These are phyloP conservation scores for Luehdorfia chinensis DNA, from an alignment of 1,140 invertebrate species.

Conservation along the genomic window DNA sequence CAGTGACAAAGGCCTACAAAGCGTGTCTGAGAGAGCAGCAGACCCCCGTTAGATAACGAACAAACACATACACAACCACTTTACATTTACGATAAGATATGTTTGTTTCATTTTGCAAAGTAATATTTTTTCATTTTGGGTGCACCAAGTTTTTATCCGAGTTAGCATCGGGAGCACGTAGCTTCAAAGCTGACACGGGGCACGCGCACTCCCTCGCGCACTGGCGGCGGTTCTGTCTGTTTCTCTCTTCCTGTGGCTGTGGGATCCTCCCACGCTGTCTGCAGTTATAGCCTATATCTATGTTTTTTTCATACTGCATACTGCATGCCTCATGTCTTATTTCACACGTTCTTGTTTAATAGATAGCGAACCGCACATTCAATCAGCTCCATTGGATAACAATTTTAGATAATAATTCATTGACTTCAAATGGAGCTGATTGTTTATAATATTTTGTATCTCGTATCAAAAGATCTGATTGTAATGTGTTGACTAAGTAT, in stretches of 20 bases:
- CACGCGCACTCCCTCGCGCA: constrained; percentile 61
- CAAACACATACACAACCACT: constrained; percentile 69
- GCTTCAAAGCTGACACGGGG: constrained; percentile 69
- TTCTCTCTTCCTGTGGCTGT: constrained; percentile 78
- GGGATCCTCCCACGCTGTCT: constrained; percentile 64
- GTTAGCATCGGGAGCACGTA: constrained; percentile 61
- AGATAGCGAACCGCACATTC: constrained; percentile 12
- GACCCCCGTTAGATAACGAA: constrained; percentile 71
- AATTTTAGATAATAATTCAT: too few species aligned
- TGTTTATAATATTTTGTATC: neutral
- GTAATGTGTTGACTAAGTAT: constrained; percentile 6
- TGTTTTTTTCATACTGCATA: constrained; percentile 22
- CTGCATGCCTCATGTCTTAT: constrained; percentile 10
- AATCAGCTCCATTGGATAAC: constrained; percentile 2
- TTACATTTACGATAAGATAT: constrained; percentile 55
- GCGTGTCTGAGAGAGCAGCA: constrained; percentile 78
- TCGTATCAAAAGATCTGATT: neutral
- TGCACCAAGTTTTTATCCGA: constrained; percentile 53
- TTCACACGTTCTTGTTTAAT: constrained; percentile 10
- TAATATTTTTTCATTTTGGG: constrained; percentile 41
- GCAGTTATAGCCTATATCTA: constrained; percentile 43
- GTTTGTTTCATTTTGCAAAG: constrained; percentile 38
- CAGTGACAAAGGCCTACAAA: constrained; percentile 76
- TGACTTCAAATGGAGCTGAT: constrained; percentile 1
- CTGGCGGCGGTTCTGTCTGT: constrained; percentile 75